Conservation (phyloP, 1,140 invertebrate genomes). For the Proctacanthus coquilletti region DNA sequence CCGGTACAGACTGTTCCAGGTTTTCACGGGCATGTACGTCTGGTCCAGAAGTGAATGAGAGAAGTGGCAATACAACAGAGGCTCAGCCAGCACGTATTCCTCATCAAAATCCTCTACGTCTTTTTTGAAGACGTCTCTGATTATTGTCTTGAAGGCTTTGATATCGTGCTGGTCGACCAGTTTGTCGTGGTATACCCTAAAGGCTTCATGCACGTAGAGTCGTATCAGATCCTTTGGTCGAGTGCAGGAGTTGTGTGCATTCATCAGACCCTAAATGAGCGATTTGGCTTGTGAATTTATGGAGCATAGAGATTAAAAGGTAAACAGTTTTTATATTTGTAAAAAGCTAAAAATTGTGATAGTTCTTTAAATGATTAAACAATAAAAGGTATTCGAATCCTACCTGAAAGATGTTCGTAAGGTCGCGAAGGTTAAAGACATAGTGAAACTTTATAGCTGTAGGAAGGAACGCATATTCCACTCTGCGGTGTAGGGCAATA, state of each 20-base stretch:
- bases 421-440: constrained; percentile 81
- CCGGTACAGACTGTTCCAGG: constrained; percentile 56
- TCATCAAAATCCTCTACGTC: constrained; percentile 66
- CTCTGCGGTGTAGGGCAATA: constrained; percentile 58
- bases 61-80: constrained; percentile 81
- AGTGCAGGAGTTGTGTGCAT: constrained; percentile 32
- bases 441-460: constrained; percentile 95
- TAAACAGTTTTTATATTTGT: too few species aligned
- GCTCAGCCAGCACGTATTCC: constrained; percentile 47
- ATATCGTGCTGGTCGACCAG: constrained; percentile 65
- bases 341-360: too few species aligned
- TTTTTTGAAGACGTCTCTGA: constrained; percentile 74
- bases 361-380: constrained; percentile 56
- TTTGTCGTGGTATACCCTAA: constrained; percentile 82
- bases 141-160: constrained; percentile 56
- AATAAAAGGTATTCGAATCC: too few species aligned
- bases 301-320: too few species aligned
- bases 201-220: constrained; percentile 82
- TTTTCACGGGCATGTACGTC: constrained; percentile 72
- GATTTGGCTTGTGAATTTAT: background rate
- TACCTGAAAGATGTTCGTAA: constrained; percentile 82
- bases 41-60: constrained; percentile 80
- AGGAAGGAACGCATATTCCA: constrained; percentile 65
- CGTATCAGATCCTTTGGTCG: constrained; percentile 55
- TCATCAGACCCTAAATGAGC: background rate